These are phyloP conservation scores for Calephelis virginiensis DNA, from an alignment of 1,140 invertebrate species.

Conservation along the genomic window DNA sequence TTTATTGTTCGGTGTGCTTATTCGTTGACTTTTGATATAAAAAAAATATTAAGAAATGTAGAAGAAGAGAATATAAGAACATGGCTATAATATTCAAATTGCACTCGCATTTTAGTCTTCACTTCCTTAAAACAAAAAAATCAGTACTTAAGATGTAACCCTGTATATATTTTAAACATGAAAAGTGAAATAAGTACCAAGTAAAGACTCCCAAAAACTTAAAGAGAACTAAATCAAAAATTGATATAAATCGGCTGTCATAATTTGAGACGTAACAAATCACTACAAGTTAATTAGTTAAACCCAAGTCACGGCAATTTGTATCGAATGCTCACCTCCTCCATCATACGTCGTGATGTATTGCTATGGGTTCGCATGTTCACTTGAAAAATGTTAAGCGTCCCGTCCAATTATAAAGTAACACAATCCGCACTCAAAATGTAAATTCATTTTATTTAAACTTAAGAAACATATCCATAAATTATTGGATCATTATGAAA, in stretches of 20 bases:
- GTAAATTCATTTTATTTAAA: background rate
- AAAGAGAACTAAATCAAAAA: background rate
- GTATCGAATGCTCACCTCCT: constrained; percentile 43
- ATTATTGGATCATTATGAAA: background rate
- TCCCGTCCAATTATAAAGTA: constrained; percentile 54
- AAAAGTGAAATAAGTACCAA: too few relatives aligned
- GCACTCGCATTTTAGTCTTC: too few relatives aligned
- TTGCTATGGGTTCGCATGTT: constrained; percentile 28
- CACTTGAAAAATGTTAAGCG: constrained; percentile 41
- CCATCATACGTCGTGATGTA: constrained; percentile 43
- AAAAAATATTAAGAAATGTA: too few relatives aligned
- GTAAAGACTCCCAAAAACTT: background rate
- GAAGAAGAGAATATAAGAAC: too few relatives aligned
- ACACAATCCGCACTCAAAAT: constrained; percentile 32
- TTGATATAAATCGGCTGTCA: constrained; percentile 27
- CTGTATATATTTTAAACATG: too few relatives aligned
- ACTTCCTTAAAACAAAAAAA: too few relatives aligned
- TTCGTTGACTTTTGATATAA: too few relatives aligned
- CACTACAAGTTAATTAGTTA: constrained; percentile 33
- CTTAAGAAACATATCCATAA: too few relatives aligned
- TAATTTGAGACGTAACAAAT: constrained; percentile 40
- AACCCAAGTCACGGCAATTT: constrained; percentile 39
- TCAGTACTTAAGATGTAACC: too few relatives aligned
- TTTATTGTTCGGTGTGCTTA: too few relatives aligned
- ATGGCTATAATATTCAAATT: too few relatives aligned